phyloP scores from a whole-genome alignment of 2,113 vertebrate species.

The Amazona vittata region DNA sequence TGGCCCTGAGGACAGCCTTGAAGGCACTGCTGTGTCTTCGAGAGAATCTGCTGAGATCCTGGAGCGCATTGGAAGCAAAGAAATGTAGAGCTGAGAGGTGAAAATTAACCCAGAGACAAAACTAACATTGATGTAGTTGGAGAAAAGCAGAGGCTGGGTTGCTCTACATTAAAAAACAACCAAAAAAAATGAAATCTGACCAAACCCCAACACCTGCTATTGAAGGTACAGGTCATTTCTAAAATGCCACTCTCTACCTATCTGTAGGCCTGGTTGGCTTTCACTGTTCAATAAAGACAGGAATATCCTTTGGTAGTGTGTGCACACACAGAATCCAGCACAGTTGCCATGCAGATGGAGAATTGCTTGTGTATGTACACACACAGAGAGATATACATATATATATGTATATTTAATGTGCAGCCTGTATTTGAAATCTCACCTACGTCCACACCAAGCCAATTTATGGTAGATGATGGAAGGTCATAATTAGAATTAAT shows the following conservation, averaged over 20 bases:
- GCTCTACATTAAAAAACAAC: not conserved
- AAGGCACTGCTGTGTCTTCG: not conserved
- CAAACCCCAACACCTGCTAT: not conserved
- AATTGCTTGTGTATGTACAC: not conserved
- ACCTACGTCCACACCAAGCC: slow-evolving; percentile 40
- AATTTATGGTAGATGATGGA: slow-evolving; percentile 66
- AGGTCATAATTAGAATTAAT: slow-evolving; percentile 69
- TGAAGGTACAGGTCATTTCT: not conserved
- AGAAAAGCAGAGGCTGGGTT: not conserved
- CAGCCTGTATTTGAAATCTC: slow-evolving; percentile 23
- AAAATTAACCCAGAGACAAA: not conserved
- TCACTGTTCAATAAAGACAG: not conserved
- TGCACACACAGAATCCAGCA: not conserved
- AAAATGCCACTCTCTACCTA: not conserved
- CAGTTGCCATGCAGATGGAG: not conserved
- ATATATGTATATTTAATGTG: slow-evolving; percentile 44
- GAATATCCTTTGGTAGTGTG: not conserved
- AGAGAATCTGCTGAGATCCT: not conserved
- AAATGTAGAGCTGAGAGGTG: not conserved
- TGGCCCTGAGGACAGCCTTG: not conserved
- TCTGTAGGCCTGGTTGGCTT: not conserved
- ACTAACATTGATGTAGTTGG: not conserved
- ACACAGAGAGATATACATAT: not conserved
- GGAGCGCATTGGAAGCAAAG: not conserved
- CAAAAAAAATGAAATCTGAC: not conserved